Base-by-base conservation (phyloP, 2,888 invertebrate species). In the Oxycera nigricornis region DNA sequence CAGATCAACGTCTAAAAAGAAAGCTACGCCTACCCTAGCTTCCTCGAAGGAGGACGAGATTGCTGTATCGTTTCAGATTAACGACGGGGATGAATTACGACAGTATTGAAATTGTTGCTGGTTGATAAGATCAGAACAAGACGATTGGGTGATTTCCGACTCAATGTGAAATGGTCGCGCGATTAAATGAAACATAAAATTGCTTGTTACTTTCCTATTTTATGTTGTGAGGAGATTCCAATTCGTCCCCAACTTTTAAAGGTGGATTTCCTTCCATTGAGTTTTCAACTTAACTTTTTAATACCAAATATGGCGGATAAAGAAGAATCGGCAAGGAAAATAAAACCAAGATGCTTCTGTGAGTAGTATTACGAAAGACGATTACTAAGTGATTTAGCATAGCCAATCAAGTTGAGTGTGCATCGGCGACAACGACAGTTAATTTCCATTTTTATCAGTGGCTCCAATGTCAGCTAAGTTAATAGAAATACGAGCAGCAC, bases 181-280 rank as follows among this genome's bases (percentile, higher is more conserved):
- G 73, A 75, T 73, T 75, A 75, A 75, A 75, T 75, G 75, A 75
- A 75, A 75, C 75, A 75, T 75, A 75, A 75, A 75, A 75, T 75
- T 75, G 59, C 75, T 72, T 72, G 57, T 72, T 72, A 59, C 39
- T 72, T 72, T 72, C 59, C 35, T 39, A 57, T 55, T 68, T 55
- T 17, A 72, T 26, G 46, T 68, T 68, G 11, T n/a, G 14, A 61
- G 2, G 28, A 7, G 59, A 9, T 61, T 28, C 7, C 30, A n/a
- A n/a, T 61, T 61, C n/a, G 9, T 26, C n/a, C 30, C n/a, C 6
- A 14, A 61, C 20, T 61, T n/a, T n/a, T n/a, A n/a, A n/a, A n/a
- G n/a, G n/a, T n/a, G n/a, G n/a, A n/a, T n/a, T n/a, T n/a, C n/a
- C n/a, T n/a, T n/a, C n/a, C n/a, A n/a, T n/a, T n/a, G n/a, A n/a